Evolutionary conservation across 2,797 vertebrate genomes (phyloP).

Genomic region (Falco columbarius): DNA sequence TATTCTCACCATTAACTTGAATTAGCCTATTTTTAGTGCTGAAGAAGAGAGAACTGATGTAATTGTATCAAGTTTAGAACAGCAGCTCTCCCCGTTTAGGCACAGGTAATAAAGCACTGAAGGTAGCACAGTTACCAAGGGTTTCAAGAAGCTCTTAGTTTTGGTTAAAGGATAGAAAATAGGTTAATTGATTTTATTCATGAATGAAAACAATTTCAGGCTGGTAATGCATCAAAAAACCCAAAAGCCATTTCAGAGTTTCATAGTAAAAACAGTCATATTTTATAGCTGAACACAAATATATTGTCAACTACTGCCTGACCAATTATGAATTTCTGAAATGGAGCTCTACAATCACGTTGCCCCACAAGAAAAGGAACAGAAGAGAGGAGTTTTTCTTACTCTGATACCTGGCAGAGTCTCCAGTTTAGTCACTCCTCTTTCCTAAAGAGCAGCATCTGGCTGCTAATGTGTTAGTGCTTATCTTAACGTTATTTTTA

Average conservation of each 20-base stretch:
- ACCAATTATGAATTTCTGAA: not conserved
- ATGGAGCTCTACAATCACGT: not conserved
- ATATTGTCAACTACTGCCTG: not conserved
- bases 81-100: not conserved
- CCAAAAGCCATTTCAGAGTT: not conserved
- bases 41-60: not conserved
- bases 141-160: not conserved
- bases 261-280: not conserved
- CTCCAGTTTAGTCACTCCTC: not conserved
- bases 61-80: not conserved
- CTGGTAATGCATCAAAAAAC: rapidly evolving
- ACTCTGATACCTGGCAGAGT: not conserved
- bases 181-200: not conserved
- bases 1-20: not conserved
- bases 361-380: not conserved
- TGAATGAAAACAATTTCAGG: not conserved
- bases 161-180: not conserved
- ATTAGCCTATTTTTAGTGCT: not conserved
- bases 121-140: not conserved
- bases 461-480: not conserved
- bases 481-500: constrained; percentile 1
- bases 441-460: not conserved
- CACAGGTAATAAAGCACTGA: not conserved
- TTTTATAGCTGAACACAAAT: not conserved
- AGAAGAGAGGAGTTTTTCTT: not conserved